Base-by-base conservation (phyloP, 2,113 vertebrate species). In the Pterophyllum scalare region DNA sequence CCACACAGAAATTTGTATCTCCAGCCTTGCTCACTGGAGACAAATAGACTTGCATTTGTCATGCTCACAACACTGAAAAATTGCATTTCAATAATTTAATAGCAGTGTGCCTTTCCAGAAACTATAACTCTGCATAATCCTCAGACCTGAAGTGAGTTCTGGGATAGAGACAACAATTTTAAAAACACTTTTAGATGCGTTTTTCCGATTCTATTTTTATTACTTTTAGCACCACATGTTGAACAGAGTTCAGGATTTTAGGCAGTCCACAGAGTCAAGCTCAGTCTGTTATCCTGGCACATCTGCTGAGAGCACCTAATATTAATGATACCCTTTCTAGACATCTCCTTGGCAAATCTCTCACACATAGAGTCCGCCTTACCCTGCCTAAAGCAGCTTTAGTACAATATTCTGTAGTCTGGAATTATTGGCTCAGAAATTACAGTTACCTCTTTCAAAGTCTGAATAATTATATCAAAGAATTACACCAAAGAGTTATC, bases 41-140 rank as follows among this genome's bases (percentile, higher is more conserved):
- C 46, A 59, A 70, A 61, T n/a, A 9, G 10, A 77, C 19, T 59
- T 56, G 19, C 2, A n/a, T 75, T 40, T 77, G 15, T 56, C 40
- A 6, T 56, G n/a, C 59, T 77, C 62, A 15, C 79, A 59, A 57
- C 67, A 52, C 7, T 75, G 72, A 80, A 65, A 57, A 49, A 77
- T 38, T 15, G 28, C 24, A 64, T 80, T 79, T 82, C 6, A 72
- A 85, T 59, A 82, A 80, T 85, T 84, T 22, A 85, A 54, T 33
- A 77, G 57, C 82, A 17, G 35, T 5, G 19, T 46, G 31, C 78
- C 26, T 82, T 46, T 77, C 9, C 19, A 75, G 28, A 76, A 84
- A 79, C 57, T 15, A 64, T 64, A 59, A 35, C 40, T 67, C 19
- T 60, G 19, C 20, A 56, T 33, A n/a, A 74, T 43, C 87, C 40